These are phyloP conservation scores for Carterocephalus palaemon DNA, from an alignment of 2,888 invertebrate species.

Conservation along the genomic window DNA sequence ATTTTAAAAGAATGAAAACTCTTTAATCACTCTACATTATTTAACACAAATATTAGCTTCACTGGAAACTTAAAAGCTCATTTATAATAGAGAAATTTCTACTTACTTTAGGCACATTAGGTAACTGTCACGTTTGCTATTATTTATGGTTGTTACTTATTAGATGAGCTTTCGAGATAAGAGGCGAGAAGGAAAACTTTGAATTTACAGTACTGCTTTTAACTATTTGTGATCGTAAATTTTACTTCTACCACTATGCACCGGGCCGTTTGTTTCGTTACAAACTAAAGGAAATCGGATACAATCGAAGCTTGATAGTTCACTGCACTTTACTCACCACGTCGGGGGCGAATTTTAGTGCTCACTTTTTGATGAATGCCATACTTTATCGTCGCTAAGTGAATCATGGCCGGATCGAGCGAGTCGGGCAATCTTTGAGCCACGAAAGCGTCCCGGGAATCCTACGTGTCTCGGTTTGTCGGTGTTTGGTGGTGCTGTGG, in stretches of 20 bases:
- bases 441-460: constrained; percentile 23
- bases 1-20: too few species aligned
- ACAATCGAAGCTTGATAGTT: constrained; percentile 35
- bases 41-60: too few species aligned
- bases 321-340: constrained; percentile 78
- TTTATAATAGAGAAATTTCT: too few species aligned
- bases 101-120: neutral
- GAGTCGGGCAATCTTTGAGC: constrained; percentile 23
- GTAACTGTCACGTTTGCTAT: neutral
- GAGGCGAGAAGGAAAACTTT: neutral
- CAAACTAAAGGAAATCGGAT: constrained; percentile 11
- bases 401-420: constrained; percentile 72
- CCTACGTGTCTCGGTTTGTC: constrained; percentile 25
- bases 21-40: too few species aligned
- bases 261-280: constrained; percentile 21
- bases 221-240: neutral
- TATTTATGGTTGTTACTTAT: constrained; percentile 1
- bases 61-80: too few species aligned
- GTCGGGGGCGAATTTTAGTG: constrained; percentile 67
- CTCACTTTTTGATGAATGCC: constrained; percentile 79
- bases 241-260: constrained; percentile 16
- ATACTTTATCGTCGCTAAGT: constrained; percentile 82
- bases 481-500: constrained; percentile 49
- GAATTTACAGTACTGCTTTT: neutral
- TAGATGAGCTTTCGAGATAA: constrained; percentile 1